phyloP scores from a whole-genome alignment of 2,888 invertebrate species.

The Trichopria drosophilae region DNA sequence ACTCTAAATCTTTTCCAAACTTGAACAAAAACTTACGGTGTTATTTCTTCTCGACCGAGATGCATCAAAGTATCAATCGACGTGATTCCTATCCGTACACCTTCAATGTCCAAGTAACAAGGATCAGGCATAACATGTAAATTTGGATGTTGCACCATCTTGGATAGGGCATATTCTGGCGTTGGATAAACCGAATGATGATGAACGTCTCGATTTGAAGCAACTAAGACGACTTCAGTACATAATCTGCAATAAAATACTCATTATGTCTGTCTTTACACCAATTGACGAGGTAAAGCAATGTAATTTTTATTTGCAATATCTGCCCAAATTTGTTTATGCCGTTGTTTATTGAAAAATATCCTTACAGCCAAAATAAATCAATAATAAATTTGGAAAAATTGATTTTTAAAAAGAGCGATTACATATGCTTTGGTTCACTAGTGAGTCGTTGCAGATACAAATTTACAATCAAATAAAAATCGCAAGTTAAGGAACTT shows the following conservation, averaged over 20 bases:
- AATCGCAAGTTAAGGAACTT: no score
- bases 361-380: no score
- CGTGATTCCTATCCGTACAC: slow-evolving; percentile 76
- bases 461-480: no score
- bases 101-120: slow-evolving; percentile 74
- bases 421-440: no score
- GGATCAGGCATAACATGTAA: slow-evolving; percentile 80
- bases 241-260: slow-evolving; percentile 61
- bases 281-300: no score
- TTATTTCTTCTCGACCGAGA: slow-evolving; percentile 77
- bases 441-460: no score
- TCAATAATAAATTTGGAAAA: no score
- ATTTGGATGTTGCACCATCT: slow-evolving; percentile 62
- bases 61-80: slow-evolving; percentile 84
- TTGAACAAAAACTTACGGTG: slow-evolving; percentile 62
- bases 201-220: slow-evolving; percentile 78
- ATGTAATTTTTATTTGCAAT: no score
- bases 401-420: no score
- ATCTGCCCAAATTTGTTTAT: no score
- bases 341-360: no score
- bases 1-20: neutral
- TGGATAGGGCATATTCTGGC: slow-evolving; percentile 68
- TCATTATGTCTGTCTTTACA: no score
- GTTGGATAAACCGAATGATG: slow-evolving; percentile 83
- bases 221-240: slow-evolving; percentile 74